Base-by-base conservation (phyloP, 2,888 invertebrate genomes). In the Trachelus tabidus region DNA sequence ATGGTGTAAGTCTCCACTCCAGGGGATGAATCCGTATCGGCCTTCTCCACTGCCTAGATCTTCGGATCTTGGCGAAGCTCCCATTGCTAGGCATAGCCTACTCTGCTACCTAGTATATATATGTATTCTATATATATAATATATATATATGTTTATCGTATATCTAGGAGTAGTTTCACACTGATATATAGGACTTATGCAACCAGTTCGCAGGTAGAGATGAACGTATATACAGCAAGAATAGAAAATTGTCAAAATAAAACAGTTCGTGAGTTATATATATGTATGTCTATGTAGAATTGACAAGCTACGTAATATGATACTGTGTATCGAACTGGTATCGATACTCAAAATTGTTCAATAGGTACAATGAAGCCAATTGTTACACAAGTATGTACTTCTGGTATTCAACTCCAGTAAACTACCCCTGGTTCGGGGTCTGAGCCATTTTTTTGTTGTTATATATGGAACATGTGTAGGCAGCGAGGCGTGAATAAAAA, bases 311-410 rank as follows among this genome's bases (percentile, higher is more conserved):
- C 23, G 56, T 23, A 23, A 56, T 23, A 56, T 23, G 23, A 23
- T 23, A 56, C 56, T 23, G 15, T 56, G 6, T 23, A 56, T 56
- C 56, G 34, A 30, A 40, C 35, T 71, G 75, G 74, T 81, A 79
- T 77, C 75, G 76, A 76, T 73, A 76, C 79, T 73, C 73, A 37
- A 69, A 73, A 79, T 75, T 69, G 76, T 79, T 79, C 81, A 82
- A 82, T 80, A 75, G 79, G 68, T 73, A 78, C 75, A 81, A 81
- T 80, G 75, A 81, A 80, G 78, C 75, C 80, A 81, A 84, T 82
- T 81, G 76, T 56, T 56, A 9, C 23, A 56, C 23, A 56, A 56
- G 56, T 56, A 56, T 56, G 0, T 23, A 9, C 23, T 56, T 23
- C 56, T 56, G 56, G 6, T 56, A 23, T 56, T 56, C 56, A 23